Conservation (phyloP, 2,113 vertebrate species). For the Pelecanoides urinatrix region DNA sequence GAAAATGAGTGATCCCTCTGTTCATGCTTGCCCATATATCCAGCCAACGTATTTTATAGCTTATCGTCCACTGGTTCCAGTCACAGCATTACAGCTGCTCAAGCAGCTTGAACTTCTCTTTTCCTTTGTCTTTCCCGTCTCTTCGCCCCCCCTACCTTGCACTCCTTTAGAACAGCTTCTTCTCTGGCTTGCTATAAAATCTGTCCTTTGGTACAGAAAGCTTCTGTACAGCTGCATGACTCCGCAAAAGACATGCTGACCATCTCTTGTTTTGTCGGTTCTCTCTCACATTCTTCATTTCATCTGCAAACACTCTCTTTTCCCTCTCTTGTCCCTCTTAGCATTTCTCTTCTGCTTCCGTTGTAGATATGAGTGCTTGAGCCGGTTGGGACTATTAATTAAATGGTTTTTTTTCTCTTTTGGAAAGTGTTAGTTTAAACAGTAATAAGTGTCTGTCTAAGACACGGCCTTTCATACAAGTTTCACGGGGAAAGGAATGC, state of each 20-base stretch:
- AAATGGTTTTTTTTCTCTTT: neutral
- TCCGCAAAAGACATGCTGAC: neutral
- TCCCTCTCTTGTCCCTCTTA: neutral
- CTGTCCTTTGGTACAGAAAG: neutral
- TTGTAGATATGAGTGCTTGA: neutral
- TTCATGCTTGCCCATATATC: neutral
- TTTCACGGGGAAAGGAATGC: slow-evolving; percentile 25
- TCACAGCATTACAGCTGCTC: neutral
- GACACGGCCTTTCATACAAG: neutral
- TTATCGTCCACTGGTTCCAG: neutral
- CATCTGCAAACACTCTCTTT: neutral
- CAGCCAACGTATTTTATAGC: neutral
- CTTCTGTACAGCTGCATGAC: neutral
- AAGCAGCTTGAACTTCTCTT: neutral
- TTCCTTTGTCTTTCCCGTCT: neutral
- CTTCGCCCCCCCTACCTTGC: neutral
- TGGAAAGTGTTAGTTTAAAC: neutral
- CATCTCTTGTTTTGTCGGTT: neutral
- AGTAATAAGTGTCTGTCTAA: neutral
- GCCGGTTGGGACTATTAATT: neutral
- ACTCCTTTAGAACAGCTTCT: neutral
- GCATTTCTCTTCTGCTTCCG: neutral
- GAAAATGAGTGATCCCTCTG: neutral
- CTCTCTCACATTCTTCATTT: neutral
- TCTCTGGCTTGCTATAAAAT: neutral